Evolutionary conservation across 2,113 vertebrate genomes (phyloP), one percentile per base, ranked within the genome.

Genomic region (Mesoclemmys tuberculata): DNA sequence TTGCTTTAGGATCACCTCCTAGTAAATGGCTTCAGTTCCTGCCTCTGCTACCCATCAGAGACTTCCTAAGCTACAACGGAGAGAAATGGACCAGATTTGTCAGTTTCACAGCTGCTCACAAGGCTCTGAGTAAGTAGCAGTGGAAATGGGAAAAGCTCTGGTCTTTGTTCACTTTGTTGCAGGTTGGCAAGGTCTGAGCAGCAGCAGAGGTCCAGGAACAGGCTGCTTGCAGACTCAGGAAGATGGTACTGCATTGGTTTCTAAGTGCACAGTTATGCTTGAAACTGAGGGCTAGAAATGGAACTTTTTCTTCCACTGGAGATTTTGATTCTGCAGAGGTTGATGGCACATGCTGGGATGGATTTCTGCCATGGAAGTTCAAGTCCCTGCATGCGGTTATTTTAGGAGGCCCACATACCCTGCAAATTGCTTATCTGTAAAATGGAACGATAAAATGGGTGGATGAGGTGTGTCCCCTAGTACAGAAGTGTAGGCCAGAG

Each of bases 301-400:
- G 41, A 77, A 27, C 12, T 46, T 35, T 21, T 38, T 41, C 38
- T 46, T 77, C n/a, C n/a, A 71, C n/a, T 71, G 64, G 9, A 21
- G 38, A 21, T 38, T 71, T n/a, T 18, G 18, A 21, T 46, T 90
- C 56, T 1, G 11, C 86, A 85, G 54, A 1, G 4, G 79, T 96
- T 27, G 35, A 21, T 38, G 7, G 80, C 82, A 79, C 64, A 90
- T 5, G 0, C 90, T 90, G 86, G 0, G 4, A 51, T 77, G 71
- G 26, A 31, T 85, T 94, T 92, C 90, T 89, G 93, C 93, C 90
- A 41, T 78, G 27, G 94, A 89, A 74, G 49, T 94, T 82, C 89
- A 51, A n/a, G 87, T 87, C 89, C 78, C 48, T 92, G 55, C 41
- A n/a, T 2, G 0, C 56, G 56, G 48, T 54, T 41, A 92, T 85